phyloP scores from a whole-genome alignment of 2,888 invertebrate genomes.

The Pheosia gnoma region DNA sequence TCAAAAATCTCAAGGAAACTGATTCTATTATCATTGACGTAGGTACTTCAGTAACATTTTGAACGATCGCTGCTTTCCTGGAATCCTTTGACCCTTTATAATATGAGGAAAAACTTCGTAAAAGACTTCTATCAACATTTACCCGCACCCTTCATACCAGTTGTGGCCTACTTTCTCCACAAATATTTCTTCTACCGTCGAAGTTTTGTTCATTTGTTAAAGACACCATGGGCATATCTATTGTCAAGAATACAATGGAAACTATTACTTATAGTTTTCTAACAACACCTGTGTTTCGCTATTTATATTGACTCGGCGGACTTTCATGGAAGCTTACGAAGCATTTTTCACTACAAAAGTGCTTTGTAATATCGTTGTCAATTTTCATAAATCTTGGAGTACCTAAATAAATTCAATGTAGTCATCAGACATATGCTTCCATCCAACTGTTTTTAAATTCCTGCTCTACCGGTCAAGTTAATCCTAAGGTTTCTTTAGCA shows the following conservation, averaged over 20 bases:
- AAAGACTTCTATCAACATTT: background rate
- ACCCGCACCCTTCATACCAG: background rate
- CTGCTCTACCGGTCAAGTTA: too few relatives aligned
- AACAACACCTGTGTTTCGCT: background rate
- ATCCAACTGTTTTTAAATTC: too few relatives aligned
- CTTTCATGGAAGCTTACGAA: too few relatives aligned
- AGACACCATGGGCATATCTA: background rate
- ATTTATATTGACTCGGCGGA: background rate
- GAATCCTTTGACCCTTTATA: conserved; percentile 2
- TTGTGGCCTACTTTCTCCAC: background rate
- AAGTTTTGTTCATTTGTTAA: background rate
- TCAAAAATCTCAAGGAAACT: background rate
- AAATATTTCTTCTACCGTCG: background rate
- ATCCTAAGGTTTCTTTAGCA: too few relatives aligned
- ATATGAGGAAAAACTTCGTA: background rate
- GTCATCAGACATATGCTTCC: too few relatives aligned
- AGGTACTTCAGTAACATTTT: conserved; percentile 1
- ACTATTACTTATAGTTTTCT: conserved; percentile 2
- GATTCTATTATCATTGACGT: background rate
- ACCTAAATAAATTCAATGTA: too few relatives aligned
- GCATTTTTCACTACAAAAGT: too few relatives aligned
- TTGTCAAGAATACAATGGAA: background rate
- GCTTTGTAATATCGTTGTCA: too few relatives aligned
- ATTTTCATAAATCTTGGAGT: too few relatives aligned
- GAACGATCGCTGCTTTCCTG: background rate